Percentiles rank a stretch among this genome's conserved stretches.
These are phyloP conservation scores for Pseudorasbora parva DNA, from an alignment of 2,113 vertebrate genomes.

Conservation along the genomic window DNA sequence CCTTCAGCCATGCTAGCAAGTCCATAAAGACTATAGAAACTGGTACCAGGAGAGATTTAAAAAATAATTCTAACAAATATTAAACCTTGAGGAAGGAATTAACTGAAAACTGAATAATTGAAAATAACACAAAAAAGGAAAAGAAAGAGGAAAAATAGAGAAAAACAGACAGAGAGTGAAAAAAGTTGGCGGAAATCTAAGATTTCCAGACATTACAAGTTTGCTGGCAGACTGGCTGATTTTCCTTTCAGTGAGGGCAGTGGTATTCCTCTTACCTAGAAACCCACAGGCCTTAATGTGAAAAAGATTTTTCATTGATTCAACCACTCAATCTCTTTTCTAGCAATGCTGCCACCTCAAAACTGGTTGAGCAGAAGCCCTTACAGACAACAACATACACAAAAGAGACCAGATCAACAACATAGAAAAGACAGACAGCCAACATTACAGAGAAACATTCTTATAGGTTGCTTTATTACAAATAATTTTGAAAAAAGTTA, in stretches of 20 bases:
- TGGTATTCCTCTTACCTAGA: conserved; percentile 31
- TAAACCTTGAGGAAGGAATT: background rate
- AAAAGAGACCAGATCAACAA: too few relatives aligned
- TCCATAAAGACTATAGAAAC: background rate
- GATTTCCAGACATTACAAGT: conserved; percentile 55
- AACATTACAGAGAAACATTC: background rate
- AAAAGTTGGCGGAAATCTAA: conserved; percentile 36
- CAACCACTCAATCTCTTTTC: background rate
- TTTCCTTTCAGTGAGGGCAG: conserved; percentile 44
- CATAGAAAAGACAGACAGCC: background rate
- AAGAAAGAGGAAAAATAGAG: conserved; percentile 4
- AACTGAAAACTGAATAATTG: background rate
- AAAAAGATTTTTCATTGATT: conserved; percentile 1
- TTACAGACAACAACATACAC: background rate
- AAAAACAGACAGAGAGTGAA: background rate
- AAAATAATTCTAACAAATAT: background rate
- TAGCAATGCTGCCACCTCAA: background rate
- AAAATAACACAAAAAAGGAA: conserved; percentile 27
- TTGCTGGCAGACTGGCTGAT: conserved; percentile 39
- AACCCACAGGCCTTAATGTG: conserved; percentile 8
- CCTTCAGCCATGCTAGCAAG: background rate
- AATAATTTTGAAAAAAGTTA: background rate
- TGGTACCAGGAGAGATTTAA: background rate
- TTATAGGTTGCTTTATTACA: background rate
- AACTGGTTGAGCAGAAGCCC: background rate